Base-by-base conservation (phyloP, 2,888 invertebrate genomes). In the Phyllotreta cruciferae region DNA sequence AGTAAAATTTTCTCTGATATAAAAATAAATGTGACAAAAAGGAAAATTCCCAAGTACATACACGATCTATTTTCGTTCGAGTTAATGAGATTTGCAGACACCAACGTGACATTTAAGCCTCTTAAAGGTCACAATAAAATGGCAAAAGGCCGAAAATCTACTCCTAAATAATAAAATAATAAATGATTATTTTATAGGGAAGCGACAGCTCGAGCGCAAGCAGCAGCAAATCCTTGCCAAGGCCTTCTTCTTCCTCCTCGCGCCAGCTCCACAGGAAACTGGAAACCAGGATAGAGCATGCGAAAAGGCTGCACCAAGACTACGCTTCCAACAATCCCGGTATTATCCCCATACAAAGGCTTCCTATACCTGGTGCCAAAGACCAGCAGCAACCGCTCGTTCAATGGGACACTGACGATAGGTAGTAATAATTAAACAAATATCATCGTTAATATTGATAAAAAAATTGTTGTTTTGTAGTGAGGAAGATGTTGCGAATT, bases 361-460 rank as follows among this genome's bases (percentile, higher is more conserved):
- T 84, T 65, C 80, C 83, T 4, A 82, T 84, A 67, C 84, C 84
- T 9, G 81, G 81, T 41, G 81, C 78, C 35, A 81, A 80, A 66
- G 84, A 85, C 69, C 82, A 84, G 70, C 85, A 86, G 70, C 85
- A 86, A 70, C 86, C 86, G 5, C 75, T 87, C 35, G 86, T 87
- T 9, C 84, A 85, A 66, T 85, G 85, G 85, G 84, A 85, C 63
- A 83, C 84, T 37, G 85, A 85, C 71, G 85, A 85, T 68, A 85
- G 84, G 84, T 84, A 67, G 63, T n/a, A n/a, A n/a, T n/a, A n/a
- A n/a, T n/a, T n/a, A n/a, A n/a, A n/a, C n/a, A n/a, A n/a, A n/a
- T n/a, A n/a, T n/a, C n/a, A n/a, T n/a, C n/a, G n/a, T n/a, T n/a
- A n/a, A n/a, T n/a, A n/a, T n/a, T n/a, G n/a, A n/a, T n/a, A n/a